Evolutionary conservation across 1,140 invertebrate genomes (phyloP), one percentile per base, ranked within the genome.

Genomic region (Drosophila repleta): DNA sequence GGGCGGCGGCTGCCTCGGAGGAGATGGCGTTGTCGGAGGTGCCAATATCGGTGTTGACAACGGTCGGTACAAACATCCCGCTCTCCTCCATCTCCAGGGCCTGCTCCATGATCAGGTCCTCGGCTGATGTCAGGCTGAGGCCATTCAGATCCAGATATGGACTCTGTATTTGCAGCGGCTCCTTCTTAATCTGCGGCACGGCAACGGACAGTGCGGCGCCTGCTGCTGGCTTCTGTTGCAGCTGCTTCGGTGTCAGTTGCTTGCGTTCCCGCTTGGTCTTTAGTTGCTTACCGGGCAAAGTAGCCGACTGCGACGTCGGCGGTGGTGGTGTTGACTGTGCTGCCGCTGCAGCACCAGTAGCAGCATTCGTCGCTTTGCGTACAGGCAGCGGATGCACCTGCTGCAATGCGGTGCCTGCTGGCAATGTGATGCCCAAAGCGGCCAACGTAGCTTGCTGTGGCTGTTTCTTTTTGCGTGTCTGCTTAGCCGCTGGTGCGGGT

Each of bases 51-150:
- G 73, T 72, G 20, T 11, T 85, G 1, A 24, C 57, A 3, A 51
- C 60, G 1, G 85, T 75, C 0, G 79, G 58, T 52, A 85, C 83
- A 49, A 89, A 90, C 4, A 90, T 71, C 4, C 90, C 90, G 45
- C 84, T 88, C 48, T 91, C 90, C 39, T 91, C 90, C 90, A 91
- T 90, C 68, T 91, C 90, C 3, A 91, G 62, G 1, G 90, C 90
- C 45, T 91, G 90, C 45, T 91, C 90, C 90, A 91, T 91, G 6
- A 91, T 91, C 17, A 91, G 45, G 26, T 91, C 90, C 53, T 91
- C 90, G n/a, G 90, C 90, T 2, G 90, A 91, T 0, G 90, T 91
- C n/a, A 91, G 57, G 37, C 90, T 91, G 3, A 91, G 57, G 0
- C 81, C 74, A 20, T 91, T 85, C n/a, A 91, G 17, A 61, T 91